phyloP scores from a whole-genome alignment of 2,888 invertebrate genomes.

The Theretra japonica region DNA sequence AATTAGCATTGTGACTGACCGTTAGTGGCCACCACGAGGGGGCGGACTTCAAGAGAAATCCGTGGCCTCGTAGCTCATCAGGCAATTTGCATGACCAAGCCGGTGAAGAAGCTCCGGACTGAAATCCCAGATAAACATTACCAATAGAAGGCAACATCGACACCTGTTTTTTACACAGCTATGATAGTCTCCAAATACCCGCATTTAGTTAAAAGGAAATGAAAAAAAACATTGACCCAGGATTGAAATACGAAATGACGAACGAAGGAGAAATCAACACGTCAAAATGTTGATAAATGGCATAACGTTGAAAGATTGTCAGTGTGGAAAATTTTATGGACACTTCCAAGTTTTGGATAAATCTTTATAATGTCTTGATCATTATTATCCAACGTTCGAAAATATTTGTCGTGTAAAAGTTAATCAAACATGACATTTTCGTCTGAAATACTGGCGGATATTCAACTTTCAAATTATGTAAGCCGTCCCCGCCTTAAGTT shows the following conservation, averaged over 20 bases:
- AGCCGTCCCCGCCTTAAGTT: constrained; percentile 14
- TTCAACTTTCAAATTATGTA: constrained; percentile 19
- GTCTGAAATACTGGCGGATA: constrained; percentile 15
- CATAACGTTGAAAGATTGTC: too few relatives aligned
- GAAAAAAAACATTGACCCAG: too few relatives aligned
- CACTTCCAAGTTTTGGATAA: not conserved
- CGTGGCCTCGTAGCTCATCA: constrained; percentile 29
- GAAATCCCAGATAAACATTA: not conserved
- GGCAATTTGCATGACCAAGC: not conserved
- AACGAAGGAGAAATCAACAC: not conserved
- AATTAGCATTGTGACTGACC: constrained; percentile 60
- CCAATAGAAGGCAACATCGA: not conserved
- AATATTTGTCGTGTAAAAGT: not conserved
- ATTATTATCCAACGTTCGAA: not conserved
- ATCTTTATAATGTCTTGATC: not conserved
- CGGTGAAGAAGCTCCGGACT: too few relatives aligned
- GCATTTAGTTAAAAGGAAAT: not conserved
- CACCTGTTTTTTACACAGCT: not conserved
- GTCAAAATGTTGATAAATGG: not conserved
- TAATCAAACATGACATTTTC: not conserved
- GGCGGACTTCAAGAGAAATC: constrained; percentile 60
- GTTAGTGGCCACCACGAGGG: constrained; percentile 50
- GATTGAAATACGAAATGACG: not conserved
- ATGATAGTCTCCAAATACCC: not conserved
- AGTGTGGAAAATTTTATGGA: not conserved